These are phyloP conservation scores for Porites australiensis DNA, from an alignment of 64 coral and sea anemone genomes.

Conservation along the genomic window DNA sequence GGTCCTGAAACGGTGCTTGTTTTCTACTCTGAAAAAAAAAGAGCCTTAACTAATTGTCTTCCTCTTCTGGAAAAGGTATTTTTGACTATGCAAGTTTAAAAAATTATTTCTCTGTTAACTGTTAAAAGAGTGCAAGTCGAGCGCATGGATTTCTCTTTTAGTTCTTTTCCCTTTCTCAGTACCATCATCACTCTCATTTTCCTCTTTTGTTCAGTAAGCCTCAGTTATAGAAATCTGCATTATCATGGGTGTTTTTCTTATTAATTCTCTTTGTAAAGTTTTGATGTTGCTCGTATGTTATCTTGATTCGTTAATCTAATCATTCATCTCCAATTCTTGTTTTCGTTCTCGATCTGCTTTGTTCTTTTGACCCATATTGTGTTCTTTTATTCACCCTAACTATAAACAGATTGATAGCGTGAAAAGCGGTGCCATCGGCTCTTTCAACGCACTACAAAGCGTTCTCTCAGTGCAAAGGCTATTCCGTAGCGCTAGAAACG, in stretches of 20 bases:
- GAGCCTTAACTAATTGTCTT: too few relatives aligned
- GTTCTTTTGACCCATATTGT: conserved; percentile 16
- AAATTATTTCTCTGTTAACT: too few relatives aligned
- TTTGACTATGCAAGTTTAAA: too few relatives aligned
- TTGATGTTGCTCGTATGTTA: background rate
- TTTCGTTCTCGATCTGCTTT: conserved; percentile 5
- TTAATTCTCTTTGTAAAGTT: conserved; percentile 25
- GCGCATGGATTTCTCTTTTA: background rate
- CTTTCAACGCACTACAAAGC: background rate
- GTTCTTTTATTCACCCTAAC: conserved; percentile 2
- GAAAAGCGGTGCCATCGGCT: background rate
- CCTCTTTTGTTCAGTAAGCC: background rate
- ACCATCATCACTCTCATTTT: background rate
- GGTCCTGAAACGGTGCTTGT: too few relatives aligned
- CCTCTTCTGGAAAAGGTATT: too few relatives aligned
- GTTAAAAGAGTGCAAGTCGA: background rate
- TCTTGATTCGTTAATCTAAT: conserved; percentile 35
- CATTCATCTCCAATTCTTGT: conserved; percentile 31
- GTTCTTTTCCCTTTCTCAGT: background rate
- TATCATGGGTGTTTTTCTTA: background rate
- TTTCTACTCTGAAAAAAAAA: too few relatives aligned
- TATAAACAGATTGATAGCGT: conserved; percentile 20
- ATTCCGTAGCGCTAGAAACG: background rate
- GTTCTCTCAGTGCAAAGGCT: background rate
- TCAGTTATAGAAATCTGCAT: background rate